Evolutionary conservation across 2,888 invertebrate genomes (phyloP).

Genomic region (Apamea monoglypha): DNA sequence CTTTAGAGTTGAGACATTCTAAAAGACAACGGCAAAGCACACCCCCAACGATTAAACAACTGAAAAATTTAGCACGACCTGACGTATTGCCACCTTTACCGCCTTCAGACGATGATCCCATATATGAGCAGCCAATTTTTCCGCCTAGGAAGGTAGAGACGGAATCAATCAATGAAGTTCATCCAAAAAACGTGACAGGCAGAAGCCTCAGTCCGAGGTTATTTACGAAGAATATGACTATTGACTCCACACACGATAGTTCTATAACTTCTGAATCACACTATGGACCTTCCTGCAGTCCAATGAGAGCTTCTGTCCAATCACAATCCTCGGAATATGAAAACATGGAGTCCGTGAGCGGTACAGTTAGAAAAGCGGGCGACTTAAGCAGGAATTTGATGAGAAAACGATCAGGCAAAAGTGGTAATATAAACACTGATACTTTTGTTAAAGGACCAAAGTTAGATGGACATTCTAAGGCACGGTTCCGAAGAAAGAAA

Average conservation of each 20-base stretch:
- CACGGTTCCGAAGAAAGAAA: conserved; percentile 81
- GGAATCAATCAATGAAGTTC: conserved; percentile 79
- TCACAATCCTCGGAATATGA: conserved; percentile 89
- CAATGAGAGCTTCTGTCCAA: conserved; percentile 88
- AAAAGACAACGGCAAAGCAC: conserved; percentile 92
- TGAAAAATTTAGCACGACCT: conserved; percentile 90
- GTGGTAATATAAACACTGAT: conserved; percentile 78
- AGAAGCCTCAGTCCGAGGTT: conserved; percentile 91
- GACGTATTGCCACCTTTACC: conserved; percentile 93
- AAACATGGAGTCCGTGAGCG: conserved; percentile 73
- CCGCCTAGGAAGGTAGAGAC: conserved; percentile 89
- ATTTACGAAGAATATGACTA: conserved; percentile 75
- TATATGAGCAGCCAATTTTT: conserved; percentile 91
- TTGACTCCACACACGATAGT: conserved; percentile 73
- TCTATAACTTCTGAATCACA: conserved; percentile 75
- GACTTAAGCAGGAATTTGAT: conserved; percentile 75
- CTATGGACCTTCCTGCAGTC: conserved; percentile 80
- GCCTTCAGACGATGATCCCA: conserved; percentile 87
- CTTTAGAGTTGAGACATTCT: conserved; percentile 93
- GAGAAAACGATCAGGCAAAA: conserved; percentile 73
- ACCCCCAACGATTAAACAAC: conserved; percentile 86
- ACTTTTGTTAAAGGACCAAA: conserved; percentile 83
- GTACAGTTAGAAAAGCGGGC: conserved; percentile 66
- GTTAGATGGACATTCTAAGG: conserved; percentile 74
- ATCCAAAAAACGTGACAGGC: conserved; percentile 92